A percentile compares a stretch with the other conserved stretches of the same genome.
These are phyloP conservation scores for Spheniscus humboldti DNA, from an alignment of 2,797 vertebrate species.

Conservation along the genomic window DNA sequence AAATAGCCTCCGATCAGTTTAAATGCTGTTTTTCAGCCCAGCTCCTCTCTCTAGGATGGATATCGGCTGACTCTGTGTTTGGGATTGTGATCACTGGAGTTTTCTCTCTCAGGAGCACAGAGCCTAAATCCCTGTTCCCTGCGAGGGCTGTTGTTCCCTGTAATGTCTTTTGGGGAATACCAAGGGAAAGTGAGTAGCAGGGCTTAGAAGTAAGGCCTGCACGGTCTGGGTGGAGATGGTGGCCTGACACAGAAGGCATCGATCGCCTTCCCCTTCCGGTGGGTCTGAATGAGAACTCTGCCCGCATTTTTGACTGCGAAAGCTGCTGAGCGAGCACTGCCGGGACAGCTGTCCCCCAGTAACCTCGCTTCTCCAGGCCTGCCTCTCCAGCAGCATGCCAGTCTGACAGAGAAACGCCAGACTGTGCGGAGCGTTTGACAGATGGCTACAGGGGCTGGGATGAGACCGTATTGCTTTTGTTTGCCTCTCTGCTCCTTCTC, in stretches of 20 bases:
- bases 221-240: background rate
- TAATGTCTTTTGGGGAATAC: background rate
- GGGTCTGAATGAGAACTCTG: background rate
- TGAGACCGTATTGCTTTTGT: background rate
- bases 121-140: background rate
- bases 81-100: background rate
- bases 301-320: background rate
- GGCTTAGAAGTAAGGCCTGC: background rate
- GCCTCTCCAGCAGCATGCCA: background rate
- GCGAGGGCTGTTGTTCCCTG: background rate
- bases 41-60: background rate
- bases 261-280: fast-evolving
- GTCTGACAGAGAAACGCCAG: background rate
- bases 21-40: background rate
- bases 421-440: background rate
- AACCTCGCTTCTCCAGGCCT: background rate
- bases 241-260: background rate
- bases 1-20: background rate
- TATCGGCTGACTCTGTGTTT: background rate
- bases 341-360: background rate
- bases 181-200: background rate
- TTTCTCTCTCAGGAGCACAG: background rate
- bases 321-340: background rate
- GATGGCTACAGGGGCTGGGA: background rate
- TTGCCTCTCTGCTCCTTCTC: background rate